Evolutionary conservation across 2,797 vertebrate species (phyloP), one percentile per base, ranked within the genome.

Genomic region (Typhlichthys subterraneus): DNA sequence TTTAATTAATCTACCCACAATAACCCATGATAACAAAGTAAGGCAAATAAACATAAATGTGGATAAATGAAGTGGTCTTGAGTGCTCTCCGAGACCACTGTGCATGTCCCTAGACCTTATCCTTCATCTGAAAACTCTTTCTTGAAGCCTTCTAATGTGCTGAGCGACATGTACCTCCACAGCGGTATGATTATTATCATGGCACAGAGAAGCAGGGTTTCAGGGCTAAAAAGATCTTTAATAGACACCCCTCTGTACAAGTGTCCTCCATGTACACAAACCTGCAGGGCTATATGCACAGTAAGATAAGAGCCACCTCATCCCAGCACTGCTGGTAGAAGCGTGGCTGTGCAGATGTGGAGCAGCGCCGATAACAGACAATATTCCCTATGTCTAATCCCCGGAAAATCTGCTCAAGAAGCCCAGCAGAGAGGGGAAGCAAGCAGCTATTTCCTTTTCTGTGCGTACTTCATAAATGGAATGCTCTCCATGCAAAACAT

Each of bases 301-400:
- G 56, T 47, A 76, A 88, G 86, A 91, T 89, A 87, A 91, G 80
- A 80, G 65, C 72, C 72, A 64, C 62, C 72, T 78, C 72, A 71
- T 78, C 72, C 70, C 86, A 81, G 59, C 68, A 54, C 38, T 76
- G 72, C 74, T 71, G 61, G 59, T 76, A 75, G 61, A 86, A 86
- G 82, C 49, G 12, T 73, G 81, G 60, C 77, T 65, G 63, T 77
- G 70, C 76, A 85, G 79, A 87, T 69, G 82, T 83, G 77, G 70
- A 82, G 76, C 77, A 52, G 72, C 54, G 49, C 49, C 17, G 68
- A 88, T 85, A 85, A 82, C 68, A 79, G 67, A 87, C 84, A 81
- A 76, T 81, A 81, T 84, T 88, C 69, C 69, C 53, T 79, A 67
- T 74, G 86, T 87, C 85, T 84, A 90, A 91, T 89, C 84, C 87